These are phyloP conservation scores for Cyprinodon tularosa DNA, from an alignment of 2,113 vertebrate species.

Conservation along the genomic window DNA sequence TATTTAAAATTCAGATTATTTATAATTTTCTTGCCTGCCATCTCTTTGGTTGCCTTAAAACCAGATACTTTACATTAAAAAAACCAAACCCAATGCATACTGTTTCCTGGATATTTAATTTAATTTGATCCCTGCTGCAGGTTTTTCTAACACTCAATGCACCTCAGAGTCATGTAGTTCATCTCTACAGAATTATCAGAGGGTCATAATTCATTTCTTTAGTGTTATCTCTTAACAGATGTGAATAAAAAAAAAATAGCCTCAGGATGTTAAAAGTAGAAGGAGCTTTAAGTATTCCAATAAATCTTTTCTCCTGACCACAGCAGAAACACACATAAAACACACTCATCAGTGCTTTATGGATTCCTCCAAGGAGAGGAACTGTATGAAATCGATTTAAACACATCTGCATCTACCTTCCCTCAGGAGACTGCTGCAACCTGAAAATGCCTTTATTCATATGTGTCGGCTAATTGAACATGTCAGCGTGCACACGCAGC, in stretches of 20 bases:
- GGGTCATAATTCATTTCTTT: background rate
- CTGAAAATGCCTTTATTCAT: conserved; percentile 33
- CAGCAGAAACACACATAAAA: background rate
- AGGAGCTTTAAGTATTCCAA: background rate
- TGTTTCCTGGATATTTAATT: no score
- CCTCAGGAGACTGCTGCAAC: conserved; percentile 12
- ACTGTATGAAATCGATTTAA: conserved; percentile 33
- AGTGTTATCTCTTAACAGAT: background rate
- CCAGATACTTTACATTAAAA: no score
- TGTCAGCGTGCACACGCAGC: conserved; percentile 45
- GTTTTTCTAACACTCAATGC: no score
- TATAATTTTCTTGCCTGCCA: no score
- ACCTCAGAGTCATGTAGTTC: no score
- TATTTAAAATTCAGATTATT: no score
- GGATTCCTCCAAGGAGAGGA: conserved; percentile 15
- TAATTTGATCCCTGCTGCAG: no score
- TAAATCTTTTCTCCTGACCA: background rate
- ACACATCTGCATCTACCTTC: conserved; percentile 21
- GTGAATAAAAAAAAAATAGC: background rate
- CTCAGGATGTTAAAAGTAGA: background rate
- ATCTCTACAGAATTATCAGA: no score
- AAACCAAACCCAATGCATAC: no score
- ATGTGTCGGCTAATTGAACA: conserved; percentile 44
- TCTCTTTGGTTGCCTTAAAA: no score
- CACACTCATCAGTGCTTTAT: conserved; percentile 1